Percentiles rank a stretch among this genome's conserved stretches.
These are phyloP conservation scores for Montifringilla adamsi DNA, from an alignment of 2,113 vertebrate genomes.

Conservation along the genomic window DNA sequence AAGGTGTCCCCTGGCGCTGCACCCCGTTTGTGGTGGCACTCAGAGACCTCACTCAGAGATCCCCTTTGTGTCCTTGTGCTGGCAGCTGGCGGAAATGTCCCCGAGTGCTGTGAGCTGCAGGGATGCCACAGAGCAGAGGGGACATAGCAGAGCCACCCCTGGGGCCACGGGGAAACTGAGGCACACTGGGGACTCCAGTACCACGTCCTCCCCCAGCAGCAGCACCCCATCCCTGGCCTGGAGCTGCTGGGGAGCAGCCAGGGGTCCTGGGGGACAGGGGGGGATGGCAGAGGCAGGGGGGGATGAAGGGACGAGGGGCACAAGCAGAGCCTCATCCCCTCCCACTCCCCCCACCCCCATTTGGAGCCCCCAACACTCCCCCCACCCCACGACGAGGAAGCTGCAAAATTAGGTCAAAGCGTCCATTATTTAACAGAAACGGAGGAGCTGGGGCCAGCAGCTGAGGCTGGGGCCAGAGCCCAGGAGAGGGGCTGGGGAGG, in stretches of 20 bases:
- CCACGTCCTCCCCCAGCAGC: not conserved
- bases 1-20: not conserved
- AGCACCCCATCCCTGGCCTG: not conserved
- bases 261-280: not conserved
- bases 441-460: not conserved
- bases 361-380: not conserved
- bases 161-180: not conserved
- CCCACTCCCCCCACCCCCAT: not conserved
- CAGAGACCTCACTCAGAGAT: not conserved
- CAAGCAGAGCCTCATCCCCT: not conserved
- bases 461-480: not conserved
- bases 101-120: rapidly evolving
- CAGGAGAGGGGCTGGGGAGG: not conserved
- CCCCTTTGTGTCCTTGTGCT: not conserved
- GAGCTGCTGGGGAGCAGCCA: not conserved
- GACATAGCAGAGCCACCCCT: rapidly evolving
- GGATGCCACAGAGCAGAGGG: not conserved
- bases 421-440: not conserved
- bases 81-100: not conserved
- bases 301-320: not conserved
- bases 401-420: constrained; percentile 26
- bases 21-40: rapidly evolving
- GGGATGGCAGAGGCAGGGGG: not conserved
- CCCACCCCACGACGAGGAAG: not conserved
- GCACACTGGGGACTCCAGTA: rapidly evolving